Evolutionary conservation across 2,888 invertebrate genomes (phyloP).

Genomic region (Camponotus fellah): DNA sequence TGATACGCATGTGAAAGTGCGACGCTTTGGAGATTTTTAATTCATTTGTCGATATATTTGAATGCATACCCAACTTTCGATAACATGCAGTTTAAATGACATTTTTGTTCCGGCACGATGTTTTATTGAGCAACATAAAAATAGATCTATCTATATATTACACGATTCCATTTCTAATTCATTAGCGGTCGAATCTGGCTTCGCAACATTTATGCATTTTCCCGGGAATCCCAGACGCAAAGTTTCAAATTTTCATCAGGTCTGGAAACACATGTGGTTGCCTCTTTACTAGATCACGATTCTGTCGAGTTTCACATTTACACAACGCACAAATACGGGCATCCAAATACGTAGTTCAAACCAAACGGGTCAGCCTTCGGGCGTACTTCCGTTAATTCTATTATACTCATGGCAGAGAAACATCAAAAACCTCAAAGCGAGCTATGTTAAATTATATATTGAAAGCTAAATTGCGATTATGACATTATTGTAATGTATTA

Average conservation of each 20-base stretch:
- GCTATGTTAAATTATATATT: constrained; percentile 14
- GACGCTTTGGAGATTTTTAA: background rate
- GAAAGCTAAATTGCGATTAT: constrained; percentile 26
- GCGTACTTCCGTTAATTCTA: constrained; percentile 68
- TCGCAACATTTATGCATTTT: constrained; percentile 73
- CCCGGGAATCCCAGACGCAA: constrained; percentile 59
- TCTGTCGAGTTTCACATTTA: constrained; percentile 69
- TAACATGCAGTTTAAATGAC: background rate
- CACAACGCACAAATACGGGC: constrained; percentile 73
- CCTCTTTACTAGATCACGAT: constrained; percentile 53
- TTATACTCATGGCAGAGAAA: constrained; percentile 48
- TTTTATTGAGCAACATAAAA: constrained; percentile 26
- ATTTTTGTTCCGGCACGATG: background rate
- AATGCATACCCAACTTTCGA: background rate
- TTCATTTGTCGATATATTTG: background rate
- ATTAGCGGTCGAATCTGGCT: constrained; percentile 67
- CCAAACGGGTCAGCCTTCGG: constrained; percentile 55
- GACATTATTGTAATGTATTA: background rate
- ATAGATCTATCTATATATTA: background rate
- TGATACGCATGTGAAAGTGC: background rate
- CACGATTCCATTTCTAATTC: constrained; percentile 67
- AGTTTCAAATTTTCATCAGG: constrained; percentile 71
- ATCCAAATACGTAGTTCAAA: constrained; percentile 71
- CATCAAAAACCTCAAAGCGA: constrained; percentile 25
- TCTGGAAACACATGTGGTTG: constrained; percentile 65